phyloP scores from a whole-genome alignment of 2,113 vertebrate species.

The Chloroceryle aenea region DNA sequence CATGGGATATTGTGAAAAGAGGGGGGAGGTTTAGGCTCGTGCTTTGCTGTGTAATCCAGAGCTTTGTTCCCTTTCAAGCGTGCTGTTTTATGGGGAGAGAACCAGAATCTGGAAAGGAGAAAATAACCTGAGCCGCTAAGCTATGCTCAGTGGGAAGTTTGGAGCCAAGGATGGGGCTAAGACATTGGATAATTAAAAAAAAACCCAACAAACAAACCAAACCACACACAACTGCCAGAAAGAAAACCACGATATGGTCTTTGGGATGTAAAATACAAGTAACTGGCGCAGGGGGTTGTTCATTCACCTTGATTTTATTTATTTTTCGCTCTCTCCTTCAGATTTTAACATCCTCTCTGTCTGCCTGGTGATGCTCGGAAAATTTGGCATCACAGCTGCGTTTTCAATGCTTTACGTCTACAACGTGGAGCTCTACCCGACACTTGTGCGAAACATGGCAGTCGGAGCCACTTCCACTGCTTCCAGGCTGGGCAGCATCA shows the following conservation, averaged over 20 bases:
- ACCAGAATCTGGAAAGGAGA: neutral
- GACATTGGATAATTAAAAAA: neutral
- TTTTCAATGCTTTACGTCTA: slow-evolving; percentile 88
- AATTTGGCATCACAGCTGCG: slow-evolving; percentile 86
- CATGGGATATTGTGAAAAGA: neutral
- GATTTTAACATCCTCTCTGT: slow-evolving; percentile 75
- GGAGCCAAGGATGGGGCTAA: neutral
- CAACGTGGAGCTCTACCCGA: slow-evolving; percentile 89
- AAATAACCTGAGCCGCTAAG: neutral
- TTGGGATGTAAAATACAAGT: neutral
- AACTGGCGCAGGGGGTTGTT: neutral
- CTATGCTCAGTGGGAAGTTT: neutral
- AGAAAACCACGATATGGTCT: neutral
- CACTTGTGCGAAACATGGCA: slow-evolving; percentile 86
- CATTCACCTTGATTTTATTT: neutral
- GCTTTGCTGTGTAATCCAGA: neutral
- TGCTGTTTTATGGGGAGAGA: neutral
- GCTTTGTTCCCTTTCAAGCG: neutral
- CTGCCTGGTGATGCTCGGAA: slow-evolving; percentile 87
- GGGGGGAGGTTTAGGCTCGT: neutral
- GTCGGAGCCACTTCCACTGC: slow-evolving; percentile 86
- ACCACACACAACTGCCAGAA: neutral
- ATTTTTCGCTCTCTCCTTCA: slow-evolving; percentile 36
- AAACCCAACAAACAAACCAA: neutral
- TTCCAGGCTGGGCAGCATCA: slow-evolving; percentile 85